Conservation (phyloP, 2,113 vertebrate genomes). For the Chaetodon auriga region DNA sequence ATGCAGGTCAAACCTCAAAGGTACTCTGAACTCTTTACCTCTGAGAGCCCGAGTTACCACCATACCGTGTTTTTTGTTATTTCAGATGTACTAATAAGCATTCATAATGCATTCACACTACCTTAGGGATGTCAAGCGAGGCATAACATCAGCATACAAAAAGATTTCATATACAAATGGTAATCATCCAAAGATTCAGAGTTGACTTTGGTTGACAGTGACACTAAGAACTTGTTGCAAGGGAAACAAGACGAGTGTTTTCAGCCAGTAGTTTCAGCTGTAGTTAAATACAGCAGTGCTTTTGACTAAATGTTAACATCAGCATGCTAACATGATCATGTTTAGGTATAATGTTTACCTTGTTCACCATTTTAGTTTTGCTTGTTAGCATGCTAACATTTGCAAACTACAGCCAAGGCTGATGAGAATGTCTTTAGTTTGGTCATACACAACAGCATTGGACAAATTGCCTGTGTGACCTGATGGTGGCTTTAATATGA, state of each 20-base stretch:
- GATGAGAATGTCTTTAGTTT: neutral
- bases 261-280: neutral
- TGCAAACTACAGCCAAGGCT: no score
- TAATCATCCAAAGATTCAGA: neutral
- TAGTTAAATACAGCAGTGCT: neutral
- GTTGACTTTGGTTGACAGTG: neutral
- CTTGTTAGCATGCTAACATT: no score
- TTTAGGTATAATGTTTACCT: neutral
- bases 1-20: conserved; percentile 73
- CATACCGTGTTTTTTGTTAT: conserved; percentile 12
- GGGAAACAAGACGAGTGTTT: neutral
- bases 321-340: neutral
- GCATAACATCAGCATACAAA: neutral
- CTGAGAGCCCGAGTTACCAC: conserved; percentile 5
- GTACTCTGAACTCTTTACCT: conserved; percentile 28
- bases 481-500: neutral
- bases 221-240: neutral
- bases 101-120: conserved; percentile 6
- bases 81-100: conserved; percentile 26
- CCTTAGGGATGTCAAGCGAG: neutral
- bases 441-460: neutral
- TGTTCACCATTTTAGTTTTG: no score
- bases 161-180: neutral
- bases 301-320: neutral
- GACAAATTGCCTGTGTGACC: neutral